These are phyloP conservation scores for Eufriesea mexicana DNA, from an alignment of 1,140 invertebrate species.

Conservation along the genomic window DNA sequence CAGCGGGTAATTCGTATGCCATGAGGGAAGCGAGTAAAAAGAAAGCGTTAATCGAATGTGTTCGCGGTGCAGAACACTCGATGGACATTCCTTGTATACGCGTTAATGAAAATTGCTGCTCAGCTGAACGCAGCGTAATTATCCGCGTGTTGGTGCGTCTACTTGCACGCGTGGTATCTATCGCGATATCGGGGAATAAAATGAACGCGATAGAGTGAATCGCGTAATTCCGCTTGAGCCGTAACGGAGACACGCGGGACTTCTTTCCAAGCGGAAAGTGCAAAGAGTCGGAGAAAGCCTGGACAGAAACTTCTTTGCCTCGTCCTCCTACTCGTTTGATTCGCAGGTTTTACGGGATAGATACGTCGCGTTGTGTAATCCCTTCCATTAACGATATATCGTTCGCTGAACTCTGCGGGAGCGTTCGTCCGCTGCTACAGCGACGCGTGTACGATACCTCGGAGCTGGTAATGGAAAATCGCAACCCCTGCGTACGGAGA, in stretches of 20 bases:
- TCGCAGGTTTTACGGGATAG: background rate
- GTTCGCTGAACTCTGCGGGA: background rate
- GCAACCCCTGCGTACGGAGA: too few relatives aligned
- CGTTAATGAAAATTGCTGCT: conserved; percentile 25
- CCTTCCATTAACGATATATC: conserved; percentile 9
- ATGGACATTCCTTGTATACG: conserved; percentile 12
- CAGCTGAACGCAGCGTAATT: background rate
- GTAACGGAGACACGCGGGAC: background rate
- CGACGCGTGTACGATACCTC: background rate
- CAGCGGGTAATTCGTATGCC: background rate
- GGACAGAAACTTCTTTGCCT: conserved; percentile 21
- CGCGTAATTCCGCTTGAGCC: background rate
- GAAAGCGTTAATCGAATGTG: conserved; percentile 14
- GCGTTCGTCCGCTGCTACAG: background rate
- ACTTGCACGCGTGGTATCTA: background rate
- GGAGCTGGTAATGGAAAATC: too few relatives aligned
- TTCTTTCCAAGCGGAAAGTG: conserved; percentile 17
- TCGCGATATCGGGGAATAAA: background rate
- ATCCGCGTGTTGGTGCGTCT: accelerated
- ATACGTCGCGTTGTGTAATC: background rate
- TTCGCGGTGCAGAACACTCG: background rate
- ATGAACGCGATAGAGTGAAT: background rate
- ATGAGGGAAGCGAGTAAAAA: background rate
- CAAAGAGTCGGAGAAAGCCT: conserved; percentile 22
- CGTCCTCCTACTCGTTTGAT: conserved; percentile 5